A percentile compares a stretch with the other conserved stretches of the same genome.
These are phyloP conservation scores for Aythya baeri DNA, from an alignment of 2,113 vertebrate genomes.

Conservation along the genomic window DNA sequence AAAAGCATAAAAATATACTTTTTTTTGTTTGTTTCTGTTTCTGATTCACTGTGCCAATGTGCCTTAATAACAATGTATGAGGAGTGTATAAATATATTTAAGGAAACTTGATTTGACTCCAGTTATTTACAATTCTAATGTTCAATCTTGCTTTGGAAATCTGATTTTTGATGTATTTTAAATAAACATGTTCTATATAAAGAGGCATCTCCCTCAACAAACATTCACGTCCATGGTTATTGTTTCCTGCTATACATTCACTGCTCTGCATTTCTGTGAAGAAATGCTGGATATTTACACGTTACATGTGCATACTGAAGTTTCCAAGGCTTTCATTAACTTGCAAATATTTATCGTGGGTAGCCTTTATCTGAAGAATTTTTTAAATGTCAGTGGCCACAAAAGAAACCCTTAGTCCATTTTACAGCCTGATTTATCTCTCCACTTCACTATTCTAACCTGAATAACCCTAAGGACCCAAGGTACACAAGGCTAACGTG, in stretches of 20 bases:
- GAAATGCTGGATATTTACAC: slow-evolving; percentile 9
- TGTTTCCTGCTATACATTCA: not conserved
- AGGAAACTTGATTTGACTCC: not conserved
- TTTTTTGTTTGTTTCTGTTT: not conserved
- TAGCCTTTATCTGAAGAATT: slow-evolving; percentile 57
- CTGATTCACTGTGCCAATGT: not conserved
- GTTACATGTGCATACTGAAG: not conserved
- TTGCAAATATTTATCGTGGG: slow-evolving; percentile 65
- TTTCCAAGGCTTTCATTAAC: slow-evolving; percentile 54
- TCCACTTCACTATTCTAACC: not conserved
- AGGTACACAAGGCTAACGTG: slow-evolving; percentile 23
- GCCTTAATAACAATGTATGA: not conserved
- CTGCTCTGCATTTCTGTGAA: not conserved
- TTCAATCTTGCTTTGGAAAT: not conserved
- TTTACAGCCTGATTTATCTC: slow-evolving; percentile 65
- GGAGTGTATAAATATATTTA: not conserved
- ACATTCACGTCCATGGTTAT: not conserved
- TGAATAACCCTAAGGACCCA: slow-evolving; percentile 28
- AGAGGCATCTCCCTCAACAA: not conserved
- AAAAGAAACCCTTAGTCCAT: slow-evolving; percentile 47
- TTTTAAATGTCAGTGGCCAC: slow-evolving; percentile 64
- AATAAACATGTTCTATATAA: not conserved
- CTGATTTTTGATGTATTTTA: not conserved
- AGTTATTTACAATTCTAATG: not conserved
- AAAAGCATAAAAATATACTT: not conserved